These are phyloP conservation scores for Drosophila lini DNA, from an alignment of 1,140 invertebrate genomes.

Conservation along the genomic window DNA sequence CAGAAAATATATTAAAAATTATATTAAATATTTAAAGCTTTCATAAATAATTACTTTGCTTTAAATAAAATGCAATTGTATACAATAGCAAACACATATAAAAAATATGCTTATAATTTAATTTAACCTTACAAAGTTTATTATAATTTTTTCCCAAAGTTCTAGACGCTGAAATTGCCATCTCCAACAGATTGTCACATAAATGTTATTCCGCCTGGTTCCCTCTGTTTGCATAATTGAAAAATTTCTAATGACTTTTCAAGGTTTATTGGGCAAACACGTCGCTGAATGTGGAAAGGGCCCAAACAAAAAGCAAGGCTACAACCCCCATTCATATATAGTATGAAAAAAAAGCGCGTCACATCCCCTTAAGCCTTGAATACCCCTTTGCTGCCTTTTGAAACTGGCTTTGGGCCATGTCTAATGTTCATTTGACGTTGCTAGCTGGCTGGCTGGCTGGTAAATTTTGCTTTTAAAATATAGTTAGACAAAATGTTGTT, in stretches of 20 bases:
- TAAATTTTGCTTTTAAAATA: slow-evolving; percentile 68
- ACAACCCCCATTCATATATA: slow-evolving; percentile 14
- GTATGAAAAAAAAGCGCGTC: slow-evolving; percentile 11
- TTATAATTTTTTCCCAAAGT: background rate
- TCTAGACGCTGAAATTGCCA: background rate
- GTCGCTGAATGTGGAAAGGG: slow-evolving; percentile 19
- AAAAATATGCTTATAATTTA: too few relatives aligned
- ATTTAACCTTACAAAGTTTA: background rate
- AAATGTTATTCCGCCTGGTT: slow-evolving; percentile 14
- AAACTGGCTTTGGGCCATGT: slow-evolving; percentile 28
- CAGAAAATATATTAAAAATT: background rate
- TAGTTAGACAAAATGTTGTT: slow-evolving; percentile 61
- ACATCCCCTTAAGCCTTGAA: slow-evolving; percentile 12
- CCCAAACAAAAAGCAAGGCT: slow-evolving; percentile 20
- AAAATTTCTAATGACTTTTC: slow-evolving; percentile 74
- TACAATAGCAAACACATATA: too few relatives aligned
- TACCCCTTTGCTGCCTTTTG: slow-evolving; percentile 4
- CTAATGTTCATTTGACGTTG: slow-evolving; percentile 53
- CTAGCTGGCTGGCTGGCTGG: slow-evolving; percentile 21
- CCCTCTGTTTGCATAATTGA: slow-evolving; percentile 71
- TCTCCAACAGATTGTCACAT: background rate
- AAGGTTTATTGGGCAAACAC: slow-evolving; percentile 74
- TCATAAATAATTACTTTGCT: background rate
- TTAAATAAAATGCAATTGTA: too few relatives aligned
- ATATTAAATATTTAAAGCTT: background rate